A percentile compares a stretch with the other conserved stretches of the same genome.
Conservation (phyloP, 2,888 invertebrate genomes). For the Nowickia ferox region DNA sequence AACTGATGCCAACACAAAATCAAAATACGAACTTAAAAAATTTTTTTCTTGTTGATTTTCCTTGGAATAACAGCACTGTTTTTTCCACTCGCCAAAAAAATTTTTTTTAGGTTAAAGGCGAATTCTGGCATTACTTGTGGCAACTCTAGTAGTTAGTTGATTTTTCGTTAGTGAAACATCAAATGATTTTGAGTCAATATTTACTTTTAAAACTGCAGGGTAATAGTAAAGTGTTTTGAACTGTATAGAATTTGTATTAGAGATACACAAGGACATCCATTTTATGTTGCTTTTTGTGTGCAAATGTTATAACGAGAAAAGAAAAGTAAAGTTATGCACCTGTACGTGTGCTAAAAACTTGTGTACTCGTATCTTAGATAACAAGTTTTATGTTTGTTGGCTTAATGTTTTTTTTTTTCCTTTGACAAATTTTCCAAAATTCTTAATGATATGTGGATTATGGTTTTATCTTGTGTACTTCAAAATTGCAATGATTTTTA, state of each 20-base stretch:
- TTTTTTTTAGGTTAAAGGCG: no score
- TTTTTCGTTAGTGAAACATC: no score
- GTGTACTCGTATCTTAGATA: background rate
- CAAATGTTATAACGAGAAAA: background rate
- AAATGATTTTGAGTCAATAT: no score
- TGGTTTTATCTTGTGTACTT: background rate
- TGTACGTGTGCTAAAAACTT: background rate
- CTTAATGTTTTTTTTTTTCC: background rate
- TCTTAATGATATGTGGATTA: conserved; percentile 17
- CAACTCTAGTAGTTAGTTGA: no score
- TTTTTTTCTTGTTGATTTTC: no score
- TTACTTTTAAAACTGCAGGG: no score
- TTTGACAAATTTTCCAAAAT: conserved; percentile 11
- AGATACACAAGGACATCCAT: conserved; percentile 19
- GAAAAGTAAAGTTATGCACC: no score
- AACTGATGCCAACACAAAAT: no score
- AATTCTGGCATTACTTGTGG: no score
- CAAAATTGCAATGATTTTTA: background rate
- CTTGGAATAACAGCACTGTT: no score
- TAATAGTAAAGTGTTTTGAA: conserved; percentile 26
- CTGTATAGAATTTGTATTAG: background rate
- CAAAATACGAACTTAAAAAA: no score
- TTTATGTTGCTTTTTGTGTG: background rate
- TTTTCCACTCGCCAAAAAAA: no score
- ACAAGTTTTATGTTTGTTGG: background rate